Base-by-base conservation (phyloP, 2,113 vertebrate genomes). In the Paracanthobrama guichenoti region DNA sequence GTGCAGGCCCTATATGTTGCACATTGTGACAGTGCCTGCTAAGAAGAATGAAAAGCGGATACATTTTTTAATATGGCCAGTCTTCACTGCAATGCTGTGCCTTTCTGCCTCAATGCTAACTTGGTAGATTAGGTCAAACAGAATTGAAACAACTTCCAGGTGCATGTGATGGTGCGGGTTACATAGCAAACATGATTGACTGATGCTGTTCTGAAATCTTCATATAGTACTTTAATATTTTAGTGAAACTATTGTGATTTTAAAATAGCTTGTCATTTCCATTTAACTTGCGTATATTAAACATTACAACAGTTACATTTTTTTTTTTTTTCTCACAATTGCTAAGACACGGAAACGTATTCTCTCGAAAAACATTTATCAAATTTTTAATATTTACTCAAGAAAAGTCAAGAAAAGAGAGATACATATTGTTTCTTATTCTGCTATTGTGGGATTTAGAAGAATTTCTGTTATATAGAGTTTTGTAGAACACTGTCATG, bases 1-100 rank as follows among this genome's bases (percentile, higher is more conserved):
- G 39, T 77, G 71, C 74, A 86, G 88, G 35, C 57, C 83, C 81
- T 90, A 85, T 85, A 72, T 75, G 85, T 86, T 46, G 39, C 76
- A 79, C 35, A 60, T 46, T 44, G 31, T 79, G n/a, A 79, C 76
- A 44, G 55, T 59, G 74, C 53, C 22, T 60, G 24, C 9, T 48
- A 80, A 26, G 14, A 80, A 20, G 14, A 66, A 48, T 66, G 60
- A 50, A 80, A 48, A 28, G 16, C 0, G 1, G 79, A 67, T 66
- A 4, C 0, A n/a, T 66, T 50, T 81, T 50, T 67, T 67, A 10
- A 67, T 35, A 81, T 62, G 3, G 39, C 31, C 28, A 35, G 22
- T 55, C 24, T 35, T 55, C 16, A 35, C 48, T 44, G 35, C 20
- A 44, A 60, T 42, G 13, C 13, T 62, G 8, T 78, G 35, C 6